Evolutionary conservation across 2,797 vertebrate species (phyloP).

Genomic region (Pipistrellus pygmaeus): DNA sequence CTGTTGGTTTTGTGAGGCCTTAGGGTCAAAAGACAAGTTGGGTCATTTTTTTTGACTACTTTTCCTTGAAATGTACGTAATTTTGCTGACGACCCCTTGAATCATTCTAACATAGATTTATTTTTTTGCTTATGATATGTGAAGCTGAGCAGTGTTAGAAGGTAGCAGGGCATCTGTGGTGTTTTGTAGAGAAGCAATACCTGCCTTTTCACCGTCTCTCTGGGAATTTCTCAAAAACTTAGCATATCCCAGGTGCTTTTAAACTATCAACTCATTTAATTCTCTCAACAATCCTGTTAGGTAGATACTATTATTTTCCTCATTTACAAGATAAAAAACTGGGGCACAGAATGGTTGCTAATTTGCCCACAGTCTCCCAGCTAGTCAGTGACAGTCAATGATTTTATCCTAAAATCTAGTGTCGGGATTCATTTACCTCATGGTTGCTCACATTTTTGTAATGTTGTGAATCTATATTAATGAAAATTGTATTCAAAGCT

Average conservation of each 20-base stretch:
- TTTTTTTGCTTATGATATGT: background rate
- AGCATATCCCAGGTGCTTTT: background rate
- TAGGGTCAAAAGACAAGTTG: background rate
- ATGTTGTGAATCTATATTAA: constrained; percentile 23
- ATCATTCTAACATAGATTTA: constrained; percentile 8
- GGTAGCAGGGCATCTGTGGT: background rate
- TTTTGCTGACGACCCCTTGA: background rate
- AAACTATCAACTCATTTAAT: background rate
- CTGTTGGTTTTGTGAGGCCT: background rate
- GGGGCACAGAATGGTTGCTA: background rate
- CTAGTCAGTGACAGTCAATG: background rate
- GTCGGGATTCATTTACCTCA: background rate
- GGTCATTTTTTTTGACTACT: background rate
- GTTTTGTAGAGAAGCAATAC: background rate
- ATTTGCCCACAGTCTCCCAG: background rate
- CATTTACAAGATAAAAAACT: background rate
- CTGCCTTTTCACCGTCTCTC: constrained; percentile 5
- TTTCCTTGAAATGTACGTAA: background rate
- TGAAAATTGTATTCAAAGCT: constrained; percentile 28
- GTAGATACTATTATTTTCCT: background rate
- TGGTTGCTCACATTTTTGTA: background rate
- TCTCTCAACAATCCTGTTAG: background rate
- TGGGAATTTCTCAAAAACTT: background rate
- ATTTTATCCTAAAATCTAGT: background rate
- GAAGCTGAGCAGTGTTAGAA: background rate